Conservation (phyloP, 1,140 invertebrate species). For the Dreissena rostriformis region DNA sequence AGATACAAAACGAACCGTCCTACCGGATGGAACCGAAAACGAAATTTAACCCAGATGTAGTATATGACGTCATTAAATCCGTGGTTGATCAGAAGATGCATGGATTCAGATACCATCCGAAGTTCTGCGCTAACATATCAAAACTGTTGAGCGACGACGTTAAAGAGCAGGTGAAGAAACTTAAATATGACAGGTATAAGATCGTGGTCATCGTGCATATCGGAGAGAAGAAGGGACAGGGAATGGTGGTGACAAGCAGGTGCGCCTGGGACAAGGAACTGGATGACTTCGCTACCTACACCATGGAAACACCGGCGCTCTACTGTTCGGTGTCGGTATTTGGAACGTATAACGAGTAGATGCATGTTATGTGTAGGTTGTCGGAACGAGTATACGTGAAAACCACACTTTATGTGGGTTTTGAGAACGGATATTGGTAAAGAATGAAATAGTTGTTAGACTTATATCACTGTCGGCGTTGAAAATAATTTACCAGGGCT, state of each 20-base stretch:
- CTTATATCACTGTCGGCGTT: too few species aligned
- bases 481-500: too few species aligned
- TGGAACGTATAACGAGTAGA: conserved; percentile 57
- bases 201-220: conserved; percentile 72
- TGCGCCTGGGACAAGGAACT: conserved; percentile 75
- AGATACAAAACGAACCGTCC: conserved; percentile 60
- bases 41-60: conserved; percentile 60
- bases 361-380: background rate
- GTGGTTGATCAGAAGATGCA: conserved; percentile 62
- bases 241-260: conserved; percentile 67
- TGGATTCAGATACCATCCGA: conserved; percentile 67
- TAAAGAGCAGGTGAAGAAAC: conserved; percentile 70
- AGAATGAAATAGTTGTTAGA: background rate
- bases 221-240: conserved; percentile 71
- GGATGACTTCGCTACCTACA: conserved; percentile 74
- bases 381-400: conserved; percentile 56
- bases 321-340: conserved; percentile 74
- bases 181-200: conserved; percentile 76
- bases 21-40: conserved; percentile 70
- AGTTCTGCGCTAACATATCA: conserved; percentile 66
- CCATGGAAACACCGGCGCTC: conserved; percentile 66
- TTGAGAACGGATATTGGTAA: background rate
- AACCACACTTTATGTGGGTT: background rate
- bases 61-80: conserved; percentile 55
- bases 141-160: conserved; percentile 73